Percentiles rank a stretch among this genome's conserved stretches.
Conservation (phyloP, 2,113 vertebrate genomes). For the Oenanthe melanoleuca region DNA sequence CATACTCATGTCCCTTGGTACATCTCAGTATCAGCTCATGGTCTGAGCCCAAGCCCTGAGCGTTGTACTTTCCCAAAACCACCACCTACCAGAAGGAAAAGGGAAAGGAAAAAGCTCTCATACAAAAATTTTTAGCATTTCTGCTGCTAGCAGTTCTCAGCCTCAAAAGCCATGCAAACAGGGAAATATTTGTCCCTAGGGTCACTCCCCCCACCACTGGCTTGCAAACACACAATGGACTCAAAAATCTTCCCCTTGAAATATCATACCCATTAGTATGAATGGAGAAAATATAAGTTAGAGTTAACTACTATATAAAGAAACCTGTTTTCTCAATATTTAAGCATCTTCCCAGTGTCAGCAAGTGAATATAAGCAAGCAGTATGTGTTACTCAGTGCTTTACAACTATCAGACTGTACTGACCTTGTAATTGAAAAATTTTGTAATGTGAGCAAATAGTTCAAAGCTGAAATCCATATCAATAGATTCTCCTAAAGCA, state of each 20-base stretch:
- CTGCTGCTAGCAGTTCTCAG: background rate
- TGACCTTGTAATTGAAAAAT: slow-evolving; percentile 97
- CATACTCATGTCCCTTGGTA: slow-evolving; percentile 88
- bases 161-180: background rate
- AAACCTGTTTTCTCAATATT: background rate
- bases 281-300: background rate
- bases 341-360: background rate
- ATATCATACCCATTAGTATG: background rate
- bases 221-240: background rate
- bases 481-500: slow-evolving; percentile 72
- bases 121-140: background rate
- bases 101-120: background rate
- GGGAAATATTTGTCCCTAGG: background rate
- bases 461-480: slow-evolving; percentile 97
- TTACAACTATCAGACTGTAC: background rate
- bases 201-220: background rate
- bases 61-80: slow-evolving; percentile 93
- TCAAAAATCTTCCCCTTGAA: background rate
- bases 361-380: background rate
- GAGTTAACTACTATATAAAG: background rate
- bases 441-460: slow-evolving; percentile 95
- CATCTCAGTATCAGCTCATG: slow-evolving; percentile 92
- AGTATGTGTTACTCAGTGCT: background rate
- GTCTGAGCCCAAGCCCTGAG: slow-evolving; percentile 86
- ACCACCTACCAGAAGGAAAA: slow-evolving; percentile 81